Percentiles rank a stretch among this genome's conserved stretches.
These are phyloP conservation scores for Sarcophaga carnaria DNA, from an alignment of 2,888 invertebrate genomes.

Conservation along the genomic window DNA sequence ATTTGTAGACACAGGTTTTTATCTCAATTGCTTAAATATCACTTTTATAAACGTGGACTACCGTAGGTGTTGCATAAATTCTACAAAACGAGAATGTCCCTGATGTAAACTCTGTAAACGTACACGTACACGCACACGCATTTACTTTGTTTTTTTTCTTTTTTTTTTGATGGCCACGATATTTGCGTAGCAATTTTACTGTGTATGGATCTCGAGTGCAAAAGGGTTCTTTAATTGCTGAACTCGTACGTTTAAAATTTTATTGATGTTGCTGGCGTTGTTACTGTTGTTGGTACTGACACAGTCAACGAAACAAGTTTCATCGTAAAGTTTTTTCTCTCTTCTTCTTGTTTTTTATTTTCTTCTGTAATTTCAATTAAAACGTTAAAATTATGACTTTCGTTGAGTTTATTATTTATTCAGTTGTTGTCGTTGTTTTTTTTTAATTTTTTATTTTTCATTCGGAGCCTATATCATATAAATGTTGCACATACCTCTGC, in stretches of 20 bases:
- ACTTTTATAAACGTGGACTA: background rate
- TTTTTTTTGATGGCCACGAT: background rate
- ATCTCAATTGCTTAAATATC: conserved; percentile 2
- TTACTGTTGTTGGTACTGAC: background rate
- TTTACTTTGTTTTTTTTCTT: background rate
- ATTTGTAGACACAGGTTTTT: background rate
- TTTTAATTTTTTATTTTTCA: background rate
- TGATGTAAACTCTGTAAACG: background rate
- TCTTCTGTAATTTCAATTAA: conserved; percentile 41
- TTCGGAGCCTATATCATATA: background rate
- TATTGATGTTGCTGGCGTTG: too few species aligned
- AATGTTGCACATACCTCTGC: background rate
- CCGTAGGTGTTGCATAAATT: background rate
- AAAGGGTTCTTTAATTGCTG: background rate
- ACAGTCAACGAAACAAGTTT: too few species aligned
- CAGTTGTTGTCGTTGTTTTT: background rate
- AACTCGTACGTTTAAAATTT: background rate
- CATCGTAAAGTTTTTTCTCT: too few species aligned
- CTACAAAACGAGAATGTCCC: conserved; percentile 3
- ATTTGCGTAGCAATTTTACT: conserved; percentile 6
- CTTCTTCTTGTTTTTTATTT: background rate
- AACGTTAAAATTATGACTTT: conserved; percentile 57
- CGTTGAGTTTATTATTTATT: conserved; percentile 50
- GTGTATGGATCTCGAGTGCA: background rate
- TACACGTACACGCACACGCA: background rate